A percentile compares a stretch with the other conserved stretches of the same genome.
phyloP scores from a whole-genome alignment of 2,888 invertebrate genomes.

The Melikaiella ostensackeni region DNA sequence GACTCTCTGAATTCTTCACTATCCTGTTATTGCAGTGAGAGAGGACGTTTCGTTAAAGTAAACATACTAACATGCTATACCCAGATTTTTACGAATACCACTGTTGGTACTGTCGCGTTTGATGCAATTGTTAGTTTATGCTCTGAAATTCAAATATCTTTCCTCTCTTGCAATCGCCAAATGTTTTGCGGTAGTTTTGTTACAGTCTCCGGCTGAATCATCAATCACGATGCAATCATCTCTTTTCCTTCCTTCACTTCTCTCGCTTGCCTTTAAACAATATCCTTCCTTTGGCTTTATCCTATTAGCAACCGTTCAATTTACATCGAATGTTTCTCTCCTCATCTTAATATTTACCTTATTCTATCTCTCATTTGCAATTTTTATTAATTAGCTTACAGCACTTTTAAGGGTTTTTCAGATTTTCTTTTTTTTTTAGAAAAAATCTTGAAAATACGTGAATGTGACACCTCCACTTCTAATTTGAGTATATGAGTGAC shows the following conservation, averaged over 20 bases:
- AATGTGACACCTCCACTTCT: neutral
- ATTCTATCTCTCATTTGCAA: neutral
- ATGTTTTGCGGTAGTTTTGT: conserved; percentile 42
- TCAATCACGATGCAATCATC: conserved; percentile 51
- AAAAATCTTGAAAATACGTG: too few species aligned
- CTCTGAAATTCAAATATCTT: conserved; percentile 58
- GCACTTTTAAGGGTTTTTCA: neutral
- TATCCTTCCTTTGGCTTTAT: neutral
- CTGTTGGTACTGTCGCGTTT: conserved; percentile 11
- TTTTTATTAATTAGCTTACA: neutral
- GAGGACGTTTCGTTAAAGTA: neutral
- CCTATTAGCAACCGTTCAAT: neutral
- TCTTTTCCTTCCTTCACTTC: neutral
- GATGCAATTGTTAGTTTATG: conserved; percentile 46
- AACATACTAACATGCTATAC: neutral
- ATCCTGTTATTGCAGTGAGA: neutral
- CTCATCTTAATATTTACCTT: too few species aligned
- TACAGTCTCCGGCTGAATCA: conserved; percentile 52
- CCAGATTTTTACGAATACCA: neutral
- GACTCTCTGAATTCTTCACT: neutral
- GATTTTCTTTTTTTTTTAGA: too few species aligned
- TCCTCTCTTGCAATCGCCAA: conserved; percentile 46
- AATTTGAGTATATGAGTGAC: neutral
- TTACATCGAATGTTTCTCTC: neutral
- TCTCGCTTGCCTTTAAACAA: neutral